Evolutionary conservation across 2,888 invertebrate species (phyloP).

Genomic region (Pseudococcus viburni): DNA sequence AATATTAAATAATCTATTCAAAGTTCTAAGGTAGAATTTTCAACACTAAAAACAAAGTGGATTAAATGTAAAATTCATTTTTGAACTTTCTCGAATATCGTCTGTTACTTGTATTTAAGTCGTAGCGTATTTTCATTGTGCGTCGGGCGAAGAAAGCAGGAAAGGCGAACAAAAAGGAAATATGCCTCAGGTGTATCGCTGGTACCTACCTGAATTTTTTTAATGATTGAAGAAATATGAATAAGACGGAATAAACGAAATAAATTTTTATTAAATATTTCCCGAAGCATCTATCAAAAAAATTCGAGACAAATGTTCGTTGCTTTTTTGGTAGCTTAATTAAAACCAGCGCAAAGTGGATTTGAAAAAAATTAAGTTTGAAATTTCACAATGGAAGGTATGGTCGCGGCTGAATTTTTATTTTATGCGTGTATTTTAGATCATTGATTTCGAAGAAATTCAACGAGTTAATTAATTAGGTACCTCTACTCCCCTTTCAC

Average conservation of each 20-base stretch:
- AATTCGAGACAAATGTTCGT: neutral
- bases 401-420: too few relatives aligned
- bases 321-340: neutral
- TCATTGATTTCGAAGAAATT: too few relatives aligned
- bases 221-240: neutral
- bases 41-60: neutral
- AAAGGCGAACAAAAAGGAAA: neutral
- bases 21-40: neutral
- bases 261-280: slow-evolving; percentile 2
- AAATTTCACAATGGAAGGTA: too few relatives aligned
- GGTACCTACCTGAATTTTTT: neutral
- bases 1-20: slow-evolving; percentile 3
- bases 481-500: too few relatives aligned
- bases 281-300: neutral
- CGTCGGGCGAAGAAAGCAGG: neutral
- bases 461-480: too few relatives aligned
- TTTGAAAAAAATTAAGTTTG: too few relatives aligned
- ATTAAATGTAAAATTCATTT: neutral
- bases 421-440: too few relatives aligned
- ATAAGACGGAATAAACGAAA: neutral
- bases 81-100: neutral
- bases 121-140: neutral
- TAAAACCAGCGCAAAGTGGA: neutral
- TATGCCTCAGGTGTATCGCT: neutral
- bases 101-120: neutral